Conservation (phyloP, 2,797 vertebrate species). For the Macropus fuliginosus region DNA sequence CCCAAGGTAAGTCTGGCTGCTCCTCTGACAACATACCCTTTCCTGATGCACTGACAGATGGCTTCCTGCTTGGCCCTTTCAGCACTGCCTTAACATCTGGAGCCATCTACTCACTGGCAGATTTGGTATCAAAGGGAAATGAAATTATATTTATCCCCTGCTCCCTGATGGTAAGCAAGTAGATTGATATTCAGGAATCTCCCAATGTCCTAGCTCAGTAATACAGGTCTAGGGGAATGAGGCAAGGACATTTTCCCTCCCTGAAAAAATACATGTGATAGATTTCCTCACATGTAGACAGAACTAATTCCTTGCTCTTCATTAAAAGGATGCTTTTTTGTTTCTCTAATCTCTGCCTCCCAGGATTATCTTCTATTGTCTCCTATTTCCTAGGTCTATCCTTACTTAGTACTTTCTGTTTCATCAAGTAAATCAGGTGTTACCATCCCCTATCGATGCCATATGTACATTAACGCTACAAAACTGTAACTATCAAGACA, state of each 20-base stretch:
- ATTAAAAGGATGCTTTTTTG: slow-evolving; percentile 4
- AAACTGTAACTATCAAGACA: slow-evolving; percentile 61
- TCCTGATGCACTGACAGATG: slow-evolving; percentile 12
- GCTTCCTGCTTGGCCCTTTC: slow-evolving; percentile 12
- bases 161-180: slow-evolving; percentile 3
- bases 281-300: slow-evolving; percentile 34
- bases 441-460: not conserved
- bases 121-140: slow-evolving; percentile 61
- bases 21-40: not conserved
- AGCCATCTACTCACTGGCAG: slow-evolving; percentile 46
- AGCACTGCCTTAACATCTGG: slow-evolving; percentile 56
- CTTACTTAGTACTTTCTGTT: slow-evolving; percentile 53
- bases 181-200: slow-evolving; percentile 61
- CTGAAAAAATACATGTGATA: slow-evolving; percentile 26
- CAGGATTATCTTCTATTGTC: slow-evolving; percentile 8
- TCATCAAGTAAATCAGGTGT: slow-evolving; percentile 70
- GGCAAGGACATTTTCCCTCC: not conserved
- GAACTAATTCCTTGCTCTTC: not conserved
- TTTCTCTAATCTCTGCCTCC: slow-evolving; percentile 15
- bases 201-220: not conserved
- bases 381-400: not conserved
- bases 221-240: not conserved
- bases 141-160: slow-evolving; percentile 64
- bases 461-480: slow-evolving; percentile 38
- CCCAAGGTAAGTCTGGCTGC: not conserved